These are phyloP conservation scores for Rhopalosiphum maidis DNA, from an alignment of 1,140 invertebrate genomes.

Conservation along the genomic window DNA sequence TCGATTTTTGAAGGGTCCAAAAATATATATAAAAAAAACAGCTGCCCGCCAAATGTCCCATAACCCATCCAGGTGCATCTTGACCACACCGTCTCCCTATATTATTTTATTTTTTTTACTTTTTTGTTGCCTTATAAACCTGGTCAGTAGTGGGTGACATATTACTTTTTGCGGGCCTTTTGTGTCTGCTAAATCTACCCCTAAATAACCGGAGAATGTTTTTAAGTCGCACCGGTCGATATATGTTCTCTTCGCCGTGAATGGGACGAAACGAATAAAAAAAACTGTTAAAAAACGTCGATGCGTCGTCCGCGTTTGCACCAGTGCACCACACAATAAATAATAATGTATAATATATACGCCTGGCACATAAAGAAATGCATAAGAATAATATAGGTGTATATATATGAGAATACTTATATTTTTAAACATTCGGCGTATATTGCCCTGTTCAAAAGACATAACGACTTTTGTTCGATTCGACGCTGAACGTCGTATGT, in stretches of 20 bases:
- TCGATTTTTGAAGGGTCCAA: constrained; percentile 58
- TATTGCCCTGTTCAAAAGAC: constrained; percentile 38
- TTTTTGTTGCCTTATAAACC: constrained; percentile 57
- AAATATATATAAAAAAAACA: constrained; percentile 50
- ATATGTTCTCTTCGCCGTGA: constrained; percentile 1
- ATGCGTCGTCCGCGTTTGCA: neutral
- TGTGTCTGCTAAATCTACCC: constrained; percentile 56
- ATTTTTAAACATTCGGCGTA: constrained; percentile 47
- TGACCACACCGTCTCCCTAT: constrained; percentile 52
- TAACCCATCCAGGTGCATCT: constrained; percentile 58
- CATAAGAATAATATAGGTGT: neutral
- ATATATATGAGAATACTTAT: neutral
- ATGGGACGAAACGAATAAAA: constrained; percentile 39
- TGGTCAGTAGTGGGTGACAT: constrained; percentile 58
- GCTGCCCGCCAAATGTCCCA: constrained; percentile 57
- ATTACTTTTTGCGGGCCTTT: constrained; percentile 57
- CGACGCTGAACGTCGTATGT: constrained; percentile 27
- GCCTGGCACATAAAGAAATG: neutral
- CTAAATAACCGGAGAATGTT: constrained; percentile 56
- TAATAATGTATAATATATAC: neutral
- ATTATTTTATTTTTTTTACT: constrained; percentile 34
- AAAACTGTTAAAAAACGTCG: constrained; percentile 49
- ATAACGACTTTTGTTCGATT: constrained; percentile 41
- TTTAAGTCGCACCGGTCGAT: constrained; percentile 49
- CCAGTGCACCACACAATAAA: neutral